These are phyloP conservation scores for Arothron firmamentum DNA, from an alignment of 2,113 vertebrate genomes.

Conservation along the genomic window DNA sequence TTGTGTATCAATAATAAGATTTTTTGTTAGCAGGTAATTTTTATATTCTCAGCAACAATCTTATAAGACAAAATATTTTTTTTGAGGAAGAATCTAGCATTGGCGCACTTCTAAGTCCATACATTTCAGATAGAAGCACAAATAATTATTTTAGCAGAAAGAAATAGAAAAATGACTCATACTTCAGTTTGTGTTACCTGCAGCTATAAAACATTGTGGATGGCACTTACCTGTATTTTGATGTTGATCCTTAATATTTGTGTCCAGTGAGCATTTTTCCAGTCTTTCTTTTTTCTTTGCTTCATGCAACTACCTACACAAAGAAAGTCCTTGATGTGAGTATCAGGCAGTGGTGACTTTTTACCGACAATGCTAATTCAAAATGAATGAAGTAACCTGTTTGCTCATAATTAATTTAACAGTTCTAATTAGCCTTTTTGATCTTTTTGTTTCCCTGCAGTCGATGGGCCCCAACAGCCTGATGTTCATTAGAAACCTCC, in stretches of 20 bases:
- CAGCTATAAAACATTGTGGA: neutral
- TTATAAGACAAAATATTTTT: too few species aligned
- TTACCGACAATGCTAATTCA: neutral
- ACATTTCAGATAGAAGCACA: too few species aligned
- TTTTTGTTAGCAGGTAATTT: too few species aligned
- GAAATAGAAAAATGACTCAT: too few species aligned
- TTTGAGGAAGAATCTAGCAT: too few species aligned
- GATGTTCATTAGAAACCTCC: slow-evolving; percentile 84
- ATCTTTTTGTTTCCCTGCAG: slow-evolving; percentile 62
- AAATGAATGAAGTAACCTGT: neutral
- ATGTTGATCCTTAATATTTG: slow-evolving; percentile 74
- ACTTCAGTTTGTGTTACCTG: neutral
- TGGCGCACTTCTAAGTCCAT: too few species aligned
- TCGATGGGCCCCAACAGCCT: slow-evolving; percentile 86
- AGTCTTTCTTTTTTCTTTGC: slow-evolving; percentile 95
- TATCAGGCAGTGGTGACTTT: slow-evolving; percentile 37
- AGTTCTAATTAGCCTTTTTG: neutral
- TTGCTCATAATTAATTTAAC: too few species aligned
- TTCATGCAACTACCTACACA: slow-evolving; percentile 94
- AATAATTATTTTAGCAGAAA: too few species aligned
- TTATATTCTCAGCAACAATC: too few species aligned
- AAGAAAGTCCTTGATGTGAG: slow-evolving; percentile 98
- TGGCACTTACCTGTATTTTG: neutral
- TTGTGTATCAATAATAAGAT: too few species aligned
- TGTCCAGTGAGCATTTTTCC: slow-evolving; percentile 97